phyloP scores from a whole-genome alignment of 2,113 vertebrate species.

The Hemichromis elongatus region DNA sequence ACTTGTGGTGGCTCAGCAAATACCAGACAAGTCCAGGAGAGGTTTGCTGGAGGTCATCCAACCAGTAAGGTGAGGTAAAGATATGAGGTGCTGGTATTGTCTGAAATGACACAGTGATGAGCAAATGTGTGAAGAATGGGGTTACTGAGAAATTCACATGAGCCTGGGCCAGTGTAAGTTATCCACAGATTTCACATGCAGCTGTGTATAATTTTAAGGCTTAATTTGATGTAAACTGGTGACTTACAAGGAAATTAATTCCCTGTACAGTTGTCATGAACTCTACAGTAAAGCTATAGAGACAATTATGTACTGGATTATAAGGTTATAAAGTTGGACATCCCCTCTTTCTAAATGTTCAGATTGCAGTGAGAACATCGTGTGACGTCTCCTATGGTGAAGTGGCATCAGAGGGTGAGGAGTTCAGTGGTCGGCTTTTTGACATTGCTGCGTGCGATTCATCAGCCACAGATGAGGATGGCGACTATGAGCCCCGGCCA shows the following conservation, averaged over 20 bases:
- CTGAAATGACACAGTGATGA: not conserved
- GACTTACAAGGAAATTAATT: not conserved
- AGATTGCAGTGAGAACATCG: not conserved
- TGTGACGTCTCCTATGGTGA: not conserved
- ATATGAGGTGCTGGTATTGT: not conserved
- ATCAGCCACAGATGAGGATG: slow-evolving; percentile 80
- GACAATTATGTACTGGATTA: not conserved
- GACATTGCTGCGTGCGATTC: not conserved
- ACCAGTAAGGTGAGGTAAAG: not conserved
- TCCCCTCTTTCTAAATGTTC: not conserved
- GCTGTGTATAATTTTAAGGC: not conserved
- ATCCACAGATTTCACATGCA: not conserved
- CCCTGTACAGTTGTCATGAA: not conserved
- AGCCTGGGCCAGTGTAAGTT: not conserved
- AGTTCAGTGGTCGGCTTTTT: not conserved
- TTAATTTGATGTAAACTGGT: not conserved
- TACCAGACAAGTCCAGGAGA: not conserved
- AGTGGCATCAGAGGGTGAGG: not conserved
- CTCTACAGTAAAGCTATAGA: not conserved
- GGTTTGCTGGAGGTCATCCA: not conserved
- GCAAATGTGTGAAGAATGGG: not conserved
- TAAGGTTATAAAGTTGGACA: not conserved
- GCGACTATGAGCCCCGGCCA: slow-evolving; percentile 79
- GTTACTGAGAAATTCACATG: not conserved
- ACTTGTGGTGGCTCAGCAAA: not conserved